These are phyloP conservation scores for Addax nasomaculatus DNA, from an alignment of 2,113 vertebrate genomes.

Conservation along the genomic window DNA sequence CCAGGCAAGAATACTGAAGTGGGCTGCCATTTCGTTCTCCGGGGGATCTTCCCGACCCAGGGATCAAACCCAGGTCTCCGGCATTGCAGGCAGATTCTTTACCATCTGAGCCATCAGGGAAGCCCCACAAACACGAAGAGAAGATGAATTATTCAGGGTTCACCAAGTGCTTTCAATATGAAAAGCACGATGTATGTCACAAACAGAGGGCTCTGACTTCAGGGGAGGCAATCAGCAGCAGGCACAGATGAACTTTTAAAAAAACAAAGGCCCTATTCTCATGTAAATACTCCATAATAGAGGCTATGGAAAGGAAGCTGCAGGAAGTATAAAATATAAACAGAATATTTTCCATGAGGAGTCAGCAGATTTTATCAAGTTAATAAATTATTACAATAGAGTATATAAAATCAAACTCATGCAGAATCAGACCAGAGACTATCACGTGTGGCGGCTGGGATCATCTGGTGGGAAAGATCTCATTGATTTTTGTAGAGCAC, in stretches of 20 bases:
- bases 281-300: constrained; percentile 69
- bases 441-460: constrained; percentile 64
- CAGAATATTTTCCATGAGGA: constrained; percentile 71
- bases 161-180: constrained; percentile 46
- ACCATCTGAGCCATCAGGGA: neutral
- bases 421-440: constrained; percentile 62
- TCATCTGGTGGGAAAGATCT: constrained; percentile 71
- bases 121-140: neutral
- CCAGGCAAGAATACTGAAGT: neutral
- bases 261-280: constrained; percentile 72
- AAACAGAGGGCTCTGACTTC: constrained; percentile 49
- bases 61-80: neutral
- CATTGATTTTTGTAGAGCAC: constrained; percentile 68
- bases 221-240: constrained; percentile 43
- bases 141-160: constrained; percentile 53
- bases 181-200: constrained; percentile 51
- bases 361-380: constrained; percentile 74
- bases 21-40: neutral
- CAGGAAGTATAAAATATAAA: constrained; percentile 60
- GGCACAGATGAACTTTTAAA: constrained; percentile 67
- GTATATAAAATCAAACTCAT: constrained; percentile 69
- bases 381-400: constrained; percentile 78
- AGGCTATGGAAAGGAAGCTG: constrained; percentile 40
- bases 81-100: neutral
- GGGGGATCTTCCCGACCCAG: neutral